Evolutionary conservation across 2,888 invertebrate genomes (phyloP), one percentile per base, ranked within the genome.

Genomic region (Empis livida): DNA sequence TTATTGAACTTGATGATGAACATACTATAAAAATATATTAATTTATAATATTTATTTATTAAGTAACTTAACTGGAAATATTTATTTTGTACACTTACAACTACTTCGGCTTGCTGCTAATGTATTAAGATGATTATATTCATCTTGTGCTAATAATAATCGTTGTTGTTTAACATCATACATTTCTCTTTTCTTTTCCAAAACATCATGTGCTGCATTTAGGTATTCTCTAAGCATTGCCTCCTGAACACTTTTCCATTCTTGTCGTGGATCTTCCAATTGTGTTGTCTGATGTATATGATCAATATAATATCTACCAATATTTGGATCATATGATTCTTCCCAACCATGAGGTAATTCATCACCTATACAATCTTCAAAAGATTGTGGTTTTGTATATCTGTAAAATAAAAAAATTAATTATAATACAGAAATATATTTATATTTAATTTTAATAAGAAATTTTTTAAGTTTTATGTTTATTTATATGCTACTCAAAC

Each of bases 281-380:
- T 96, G 95, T 64, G 94, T 96, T 63, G 84, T 83, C 78, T 94
- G 92, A 71, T 84, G 90, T 71, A 90, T 84, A 75, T 96, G 96
- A 75, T 96, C 91, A 73, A 94, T 93, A 73, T 90, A 96, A 74
- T 95, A 96, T 55, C 88, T 82, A 56, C 96, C 95, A 66, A 95
- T 87, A 70, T 90, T 87, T 56, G 85, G 84, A 72, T 96, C 93
- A 71, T 84, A 91, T 43, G 88, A 85, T 75, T 94, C 91, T 72
- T 96, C 95, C 96, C 96, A 96, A 55, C 96, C 96, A 62, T 93
- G 78, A 43, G 95, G 95, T 67, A 96, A 72, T 72, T 96, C 95
- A 78, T 95, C 93, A 63, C 94, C 95, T 66, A 93, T 88, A 73
- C 96, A 96, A 72, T 96, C 96, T 59, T 95, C 94, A 74, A 96